These are phyloP conservation scores for Cenopis cana DNA, from an alignment of 2,888 invertebrate species.

Conservation along the genomic window DNA sequence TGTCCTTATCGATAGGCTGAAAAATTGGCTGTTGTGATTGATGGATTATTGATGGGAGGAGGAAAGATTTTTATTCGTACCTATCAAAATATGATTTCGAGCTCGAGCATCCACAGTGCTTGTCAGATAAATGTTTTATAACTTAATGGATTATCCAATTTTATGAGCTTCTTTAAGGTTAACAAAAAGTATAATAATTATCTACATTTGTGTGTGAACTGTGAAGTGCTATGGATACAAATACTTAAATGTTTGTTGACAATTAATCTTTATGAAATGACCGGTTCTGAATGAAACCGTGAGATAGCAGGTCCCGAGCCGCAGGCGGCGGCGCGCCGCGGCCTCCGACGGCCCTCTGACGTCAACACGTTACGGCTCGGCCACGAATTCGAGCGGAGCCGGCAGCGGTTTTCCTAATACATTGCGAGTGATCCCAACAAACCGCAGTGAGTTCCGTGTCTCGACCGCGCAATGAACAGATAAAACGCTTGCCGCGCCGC, in stretches of 20 bases:
- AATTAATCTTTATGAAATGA: slow-evolving; percentile 36
- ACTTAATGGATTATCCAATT: slow-evolving; percentile 6
- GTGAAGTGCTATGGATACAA: slow-evolving; percentile 15
- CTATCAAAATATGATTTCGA: slow-evolving; percentile 27
- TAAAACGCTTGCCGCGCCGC: no score
- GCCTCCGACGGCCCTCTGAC: slow-evolving; percentile 34
- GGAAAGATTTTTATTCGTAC: slow-evolving; percentile 25
- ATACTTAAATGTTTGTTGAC: slow-evolving; percentile 25
- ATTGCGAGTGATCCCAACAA: no score
- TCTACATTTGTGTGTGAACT: background rate
- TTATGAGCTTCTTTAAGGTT: no score
- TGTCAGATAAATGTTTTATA: slow-evolving; percentile 6
- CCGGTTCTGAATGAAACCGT: slow-evolving; percentile 43
- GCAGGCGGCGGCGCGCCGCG: slow-evolving; percentile 25
- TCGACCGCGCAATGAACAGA: no score
- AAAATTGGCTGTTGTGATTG: slow-evolving; percentile 42
- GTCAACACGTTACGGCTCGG: slow-evolving; percentile 39
- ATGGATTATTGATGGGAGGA: slow-evolving; percentile 37
- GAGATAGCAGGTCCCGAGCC: slow-evolving; percentile 33
- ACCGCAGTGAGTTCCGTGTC: no score
- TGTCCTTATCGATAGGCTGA: slow-evolving; percentile 38
- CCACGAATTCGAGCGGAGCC: no score
- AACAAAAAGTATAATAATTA: background rate
- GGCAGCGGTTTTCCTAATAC: no score
- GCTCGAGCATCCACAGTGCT: slow-evolving; percentile 8